Base-by-base conservation (phyloP, 2,797 vertebrate genomes). In the Liasis olivaceus region DNA sequence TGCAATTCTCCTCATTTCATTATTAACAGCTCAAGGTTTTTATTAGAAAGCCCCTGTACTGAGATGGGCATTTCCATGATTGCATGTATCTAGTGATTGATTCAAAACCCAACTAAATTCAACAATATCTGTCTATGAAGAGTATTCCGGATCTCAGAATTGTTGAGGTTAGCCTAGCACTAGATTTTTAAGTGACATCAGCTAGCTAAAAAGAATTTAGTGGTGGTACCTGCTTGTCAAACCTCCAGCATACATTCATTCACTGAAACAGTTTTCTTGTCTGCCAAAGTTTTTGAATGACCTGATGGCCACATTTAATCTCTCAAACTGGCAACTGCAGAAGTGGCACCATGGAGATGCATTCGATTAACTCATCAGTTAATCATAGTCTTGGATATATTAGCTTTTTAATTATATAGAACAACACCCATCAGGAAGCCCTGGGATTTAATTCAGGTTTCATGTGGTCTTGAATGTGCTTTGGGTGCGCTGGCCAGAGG, bases 391-490 rank as follows among this genome's bases (percentile, higher is more conserved):
- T 92, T 54, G 22, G 9, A 5, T 60, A 28, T 12, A 20, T 84
- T 84, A 24, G 85, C 36, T 87, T 42, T 87, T 42, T 47, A 69
- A 66, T n/a, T 72, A 72, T 24, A 72, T 15, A 87, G 2, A 36
- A 64, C 88, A 56, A 3, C 28, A 13, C 84, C 24, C 28, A 36
- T 84, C 28, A 31, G 22, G 13, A 59, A 63, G 13, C 28, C 58
- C 42, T 13, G 17, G 8, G 26, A 13, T 28, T 22, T n/a, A 17
- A 56, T 42, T 88, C 11, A 6, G 4, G n/a, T 91, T 72, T 63
- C 13, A 51, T 9, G 26, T 60, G 20, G 24, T 26, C 24, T 0
- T 0, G 12, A 81, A 13, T 13, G 0, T 24, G 24, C 5, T 22
- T 13, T 88, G 59, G 31, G 15, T 59, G n/a, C 7, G 20, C 58